These are phyloP conservation scores for Erpobdella octoculata DNA, from an alignment of 2,888 invertebrate genomes.

Conservation along the genomic window DNA sequence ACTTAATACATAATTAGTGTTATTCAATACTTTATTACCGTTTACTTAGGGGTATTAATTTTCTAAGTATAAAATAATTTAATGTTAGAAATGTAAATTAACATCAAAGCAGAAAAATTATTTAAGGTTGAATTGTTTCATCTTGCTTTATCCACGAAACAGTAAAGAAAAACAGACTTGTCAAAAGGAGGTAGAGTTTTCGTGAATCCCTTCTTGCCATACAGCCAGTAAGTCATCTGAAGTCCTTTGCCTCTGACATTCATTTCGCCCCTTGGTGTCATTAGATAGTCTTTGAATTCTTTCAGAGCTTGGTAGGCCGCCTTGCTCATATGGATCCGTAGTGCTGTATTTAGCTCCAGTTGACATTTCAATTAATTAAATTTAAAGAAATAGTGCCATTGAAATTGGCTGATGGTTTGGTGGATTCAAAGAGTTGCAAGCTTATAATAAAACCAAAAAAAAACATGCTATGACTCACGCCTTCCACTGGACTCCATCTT, in stretches of 20 bases:
- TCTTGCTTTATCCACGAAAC: too few relatives aligned
- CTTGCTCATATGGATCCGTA: constrained; percentile 36
- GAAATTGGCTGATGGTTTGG: not conserved
- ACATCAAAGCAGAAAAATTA: too few relatives aligned
- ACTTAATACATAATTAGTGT: too few relatives aligned
- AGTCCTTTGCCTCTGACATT: constrained; percentile 36
- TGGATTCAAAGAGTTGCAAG: not conserved
- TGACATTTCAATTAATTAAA: not conserved
- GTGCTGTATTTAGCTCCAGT: constrained; percentile 25
- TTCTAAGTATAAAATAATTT: too few relatives aligned
- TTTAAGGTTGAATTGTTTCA: too few relatives aligned
- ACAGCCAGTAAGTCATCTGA: constrained; percentile 35
- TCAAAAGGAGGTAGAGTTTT: constrained; percentile 32
- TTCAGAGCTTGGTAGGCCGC: constrained; percentile 30
- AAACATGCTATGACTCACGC: constrained; percentile 34
- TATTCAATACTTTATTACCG: too few relatives aligned
- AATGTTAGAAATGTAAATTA: too few relatives aligned
- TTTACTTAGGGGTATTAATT: too few relatives aligned
- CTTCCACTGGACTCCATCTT: constrained; percentile 40
- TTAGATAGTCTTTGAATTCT: constrained; percentile 30
- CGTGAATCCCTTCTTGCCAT: constrained; percentile 33
- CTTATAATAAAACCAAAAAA: not conserved
- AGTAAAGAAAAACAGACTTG: too few relatives aligned
- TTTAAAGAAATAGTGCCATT: not conserved
- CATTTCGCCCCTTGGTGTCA: constrained; percentile 35